Evolutionary conservation across 2,113 vertebrate species (phyloP), one percentile per base, ranked within the genome.

Genomic region (Clarias macrocephalus): DNA sequence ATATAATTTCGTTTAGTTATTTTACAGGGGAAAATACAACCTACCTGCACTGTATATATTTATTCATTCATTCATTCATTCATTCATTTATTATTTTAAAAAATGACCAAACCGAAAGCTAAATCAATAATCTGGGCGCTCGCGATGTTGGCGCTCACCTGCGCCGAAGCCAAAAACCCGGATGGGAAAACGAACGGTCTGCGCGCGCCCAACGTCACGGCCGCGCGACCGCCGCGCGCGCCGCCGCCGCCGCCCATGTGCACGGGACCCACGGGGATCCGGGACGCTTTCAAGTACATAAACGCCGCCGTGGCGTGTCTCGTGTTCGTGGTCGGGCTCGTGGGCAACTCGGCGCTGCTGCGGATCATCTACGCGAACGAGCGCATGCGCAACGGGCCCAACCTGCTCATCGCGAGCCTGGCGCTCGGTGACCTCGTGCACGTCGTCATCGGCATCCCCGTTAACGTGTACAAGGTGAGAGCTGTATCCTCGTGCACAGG

Each of bases 321-420:
- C 2, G 98, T 99, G 87, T 99, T 99, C 70, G 95, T 98, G 25
- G 91, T 97, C 57, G 98, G 98, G 52, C 96, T 99, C 90, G 97
- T 99, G 62, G 98, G 98, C 6, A 99, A 99, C 91, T 96, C 97
- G 88, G 97, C 97, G 1, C 94, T 99, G 75, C 93, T 99, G 86
- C 93, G 96, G 25, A 99, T 99, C 92, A 99, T 99, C 94, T 99
- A 98, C 90, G 98, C 98, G 93, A 98, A 99, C 91, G 98, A 98
- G 92, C 97, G 96, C 92, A 99, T 99, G 98, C 93, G 97, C 48
- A 99, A 98, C 0, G 98, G 98, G 12, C 97, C 98, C 8, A 99
- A 99, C 91, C 96, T 99, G 88, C 93, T 99, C n/a, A 99, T 99
- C 23, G 97, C 95, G 85, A 99, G 98, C 90, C 93, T 99, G 91